Percentiles rank a stretch among this genome's conserved stretches.
Evolutionary conservation across 1,140 invertebrate species (phyloP).

Genomic region (Drosophila ironensis): DNA sequence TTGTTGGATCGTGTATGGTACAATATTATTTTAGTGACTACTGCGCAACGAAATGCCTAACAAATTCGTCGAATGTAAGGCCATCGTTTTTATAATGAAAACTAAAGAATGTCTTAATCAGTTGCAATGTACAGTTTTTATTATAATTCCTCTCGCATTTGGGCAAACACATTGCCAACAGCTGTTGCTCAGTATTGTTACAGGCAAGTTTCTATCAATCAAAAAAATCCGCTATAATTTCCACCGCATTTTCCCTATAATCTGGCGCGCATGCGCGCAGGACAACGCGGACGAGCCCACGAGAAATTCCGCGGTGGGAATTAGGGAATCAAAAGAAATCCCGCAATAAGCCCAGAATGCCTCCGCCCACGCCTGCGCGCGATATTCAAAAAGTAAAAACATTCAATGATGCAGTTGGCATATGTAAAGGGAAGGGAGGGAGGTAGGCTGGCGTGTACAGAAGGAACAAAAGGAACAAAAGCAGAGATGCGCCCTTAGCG

Average conservation of each 20-base stretch:
- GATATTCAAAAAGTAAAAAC: background rate
- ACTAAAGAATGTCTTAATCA: background rate
- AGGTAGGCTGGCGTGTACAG: no score
- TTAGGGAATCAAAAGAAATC: slow-evolving; percentile 49
- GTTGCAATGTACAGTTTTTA: background rate
- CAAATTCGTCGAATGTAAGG: no score
- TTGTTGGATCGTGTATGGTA: no score
- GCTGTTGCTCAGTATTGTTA: slow-evolving; percentile 39
- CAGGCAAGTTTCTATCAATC: slow-evolving; percentile 38
- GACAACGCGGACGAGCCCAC: slow-evolving; percentile 43
- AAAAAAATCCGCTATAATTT: slow-evolving; percentile 49
- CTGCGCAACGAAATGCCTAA: background rate
- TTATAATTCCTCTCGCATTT: slow-evolving; percentile 15
- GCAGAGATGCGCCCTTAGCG: slow-evolving; percentile 61
- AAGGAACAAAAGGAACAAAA: background rate
- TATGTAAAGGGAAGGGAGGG: background rate
- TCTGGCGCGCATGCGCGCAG: slow-evolving; percentile 64
- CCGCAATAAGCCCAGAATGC: slow-evolving; percentile 47
- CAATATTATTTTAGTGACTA: no score
- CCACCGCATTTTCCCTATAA: slow-evolving; percentile 57
- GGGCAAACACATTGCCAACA: slow-evolving; percentile 55
- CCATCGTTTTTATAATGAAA: no score
- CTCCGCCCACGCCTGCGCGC: slow-evolving; percentile 20
- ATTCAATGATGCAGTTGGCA: slow-evolving; percentile 11
- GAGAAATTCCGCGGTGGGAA: slow-evolving; percentile 57